Evolutionary conservation across 1,140 invertebrate genomes (phyloP), one percentile per base, ranked within the genome.

Genomic region (Drosophila ercepeae): DNA sequence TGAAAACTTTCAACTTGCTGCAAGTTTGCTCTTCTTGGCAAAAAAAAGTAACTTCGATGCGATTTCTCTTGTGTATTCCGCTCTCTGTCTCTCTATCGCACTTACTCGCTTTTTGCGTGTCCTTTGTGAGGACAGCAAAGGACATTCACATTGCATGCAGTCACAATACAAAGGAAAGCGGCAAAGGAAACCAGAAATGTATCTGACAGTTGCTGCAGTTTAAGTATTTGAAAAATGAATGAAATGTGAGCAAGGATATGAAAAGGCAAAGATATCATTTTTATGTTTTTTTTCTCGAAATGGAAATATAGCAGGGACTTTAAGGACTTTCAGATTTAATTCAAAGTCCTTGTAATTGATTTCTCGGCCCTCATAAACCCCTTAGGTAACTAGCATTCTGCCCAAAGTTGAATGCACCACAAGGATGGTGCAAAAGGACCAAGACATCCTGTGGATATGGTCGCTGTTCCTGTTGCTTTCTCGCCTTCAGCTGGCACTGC

Each of bases 211-310:
- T 86, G 81, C 71, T 64, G 72, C 60, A 60, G 42, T 41, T 51
- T 21, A 76, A 67, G 58, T 84, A 76, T 84, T 86, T 84, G 79
- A 86, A 84, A 84, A 79, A 84, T 75, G 79, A 75, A 84, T 69
- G 61, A 79, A 73, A 51, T 49, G 45, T 32, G 19, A 32, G 23
- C 32, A 51, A 14, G 70, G 42, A 44, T 39, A 73, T 27, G 21
- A 44, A 25, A 18, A 49, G 1, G 19, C 29, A 53, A 45, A 51
- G 19, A 65, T 36, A 25, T 13, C 3, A 46, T 21, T 49, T 3
- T 25, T 32, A 11, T 32, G 0, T 11, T 32, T 32, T 32, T 32
- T 32, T 32, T 32, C 4, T 14, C 6, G 13, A 7, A 39, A 13
- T 4, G 32, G n/a, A n/a, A n/a, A 36, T 36, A 36, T 36, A n/a